phyloP scores from a whole-genome alignment of 2,113 vertebrate species.

The Gallinago paraguaiae region DNA sequence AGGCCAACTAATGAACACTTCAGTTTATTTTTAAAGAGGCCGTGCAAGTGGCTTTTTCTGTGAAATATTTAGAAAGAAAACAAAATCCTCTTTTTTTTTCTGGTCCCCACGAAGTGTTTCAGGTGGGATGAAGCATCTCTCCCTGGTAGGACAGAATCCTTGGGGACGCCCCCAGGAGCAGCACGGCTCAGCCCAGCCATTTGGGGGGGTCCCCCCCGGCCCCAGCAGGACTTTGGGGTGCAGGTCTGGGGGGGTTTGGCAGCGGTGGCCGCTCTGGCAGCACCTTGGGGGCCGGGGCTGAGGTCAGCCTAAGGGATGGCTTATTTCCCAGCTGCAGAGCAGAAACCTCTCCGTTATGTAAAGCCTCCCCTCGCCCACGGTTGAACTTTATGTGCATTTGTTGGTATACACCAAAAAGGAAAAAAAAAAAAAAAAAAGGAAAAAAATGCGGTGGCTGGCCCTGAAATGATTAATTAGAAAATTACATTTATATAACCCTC shows the following conservation, averaged over 20 bases:
- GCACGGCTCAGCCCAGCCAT: rapidly evolving
- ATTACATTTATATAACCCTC: constrained; percentile 80
- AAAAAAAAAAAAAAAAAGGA: not conserved
- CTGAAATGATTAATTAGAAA: constrained; percentile 78
- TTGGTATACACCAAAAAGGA: not conserved
- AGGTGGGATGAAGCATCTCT: rapidly evolving
- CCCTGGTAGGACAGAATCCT: rapidly evolving
- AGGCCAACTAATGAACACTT: constrained; percentile 71
- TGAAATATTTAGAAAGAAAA: not conserved
- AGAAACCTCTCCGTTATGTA: rapidly evolving
- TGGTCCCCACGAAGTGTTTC: rapidly evolving
- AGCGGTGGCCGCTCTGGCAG: rapidly evolving
- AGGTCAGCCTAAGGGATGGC: rapidly evolving
- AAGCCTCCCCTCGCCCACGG: not conserved
- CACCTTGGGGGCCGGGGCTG: rapidly evolving
- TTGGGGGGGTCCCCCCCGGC: not conserved
- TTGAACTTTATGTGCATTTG: not conserved
- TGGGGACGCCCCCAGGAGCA: not conserved
- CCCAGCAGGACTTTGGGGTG: not conserved
- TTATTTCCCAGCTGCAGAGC: not conserved
- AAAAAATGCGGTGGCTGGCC: constrained; percentile 1
- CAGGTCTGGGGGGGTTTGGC: not conserved
- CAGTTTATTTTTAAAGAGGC: constrained; percentile 59
- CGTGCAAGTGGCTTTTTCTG: not conserved
- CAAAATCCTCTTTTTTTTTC: not conserved